A percentile compares a stretch with the other conserved stretches of the same genome.
Conservation (phyloP, 2,888 invertebrate species). For the Caenorhabditis parvicauda region DNA sequence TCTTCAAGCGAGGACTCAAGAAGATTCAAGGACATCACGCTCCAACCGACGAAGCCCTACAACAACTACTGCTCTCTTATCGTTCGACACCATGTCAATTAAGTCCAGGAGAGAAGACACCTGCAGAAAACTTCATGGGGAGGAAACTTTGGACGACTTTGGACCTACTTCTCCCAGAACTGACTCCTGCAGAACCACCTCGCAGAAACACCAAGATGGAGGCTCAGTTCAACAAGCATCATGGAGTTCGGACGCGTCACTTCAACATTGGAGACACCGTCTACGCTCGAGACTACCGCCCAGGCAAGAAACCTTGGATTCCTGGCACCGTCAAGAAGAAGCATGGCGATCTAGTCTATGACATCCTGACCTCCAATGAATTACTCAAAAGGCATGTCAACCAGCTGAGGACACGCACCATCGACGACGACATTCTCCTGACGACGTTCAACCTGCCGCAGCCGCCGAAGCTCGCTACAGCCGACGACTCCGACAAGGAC, state of each 20-base stretch:
- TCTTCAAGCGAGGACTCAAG: constrained; percentile 27
- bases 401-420: no score
- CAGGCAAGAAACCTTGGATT: constrained; percentile 2
- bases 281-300: constrained; percentile 9
- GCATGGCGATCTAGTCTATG: no score
- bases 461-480: no score
- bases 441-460: no score
- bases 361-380: no score
- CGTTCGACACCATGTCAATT: constrained; percentile 11
- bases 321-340: constrained; percentile 3
- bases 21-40: constrained; percentile 8
- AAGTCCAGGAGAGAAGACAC: constrained; percentile 3
- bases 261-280: constrained; percentile 10
- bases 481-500: no score
- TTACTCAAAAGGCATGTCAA: no score
- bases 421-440: no score
- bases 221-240: constrained; percentile 12
- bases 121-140: constrained; percentile 27
- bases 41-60: constrained; percentile 6
- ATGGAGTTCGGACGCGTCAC: background rate
- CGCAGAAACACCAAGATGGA: constrained; percentile 3
- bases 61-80: constrained; percentile 15
- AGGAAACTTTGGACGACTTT: constrained; percentile 11
- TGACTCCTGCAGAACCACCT: background rate
- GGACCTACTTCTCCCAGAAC: constrained; percentile 2